phyloP scores from a whole-genome alignment of 53 echinoderm and acorn worm genomes.

The Hippasteria phrygiana region DNA sequence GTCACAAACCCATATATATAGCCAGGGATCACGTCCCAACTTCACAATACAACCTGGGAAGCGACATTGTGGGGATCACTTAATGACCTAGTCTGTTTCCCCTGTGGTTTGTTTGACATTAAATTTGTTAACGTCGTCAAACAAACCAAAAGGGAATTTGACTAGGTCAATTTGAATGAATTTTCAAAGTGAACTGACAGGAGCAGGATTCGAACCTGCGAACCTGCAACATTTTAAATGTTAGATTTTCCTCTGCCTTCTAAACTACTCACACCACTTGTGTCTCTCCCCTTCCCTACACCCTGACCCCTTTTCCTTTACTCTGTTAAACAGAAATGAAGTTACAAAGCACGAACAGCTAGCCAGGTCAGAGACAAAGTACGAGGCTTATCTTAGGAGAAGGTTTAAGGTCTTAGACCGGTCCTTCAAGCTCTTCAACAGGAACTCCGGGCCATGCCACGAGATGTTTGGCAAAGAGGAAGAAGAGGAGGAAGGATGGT shows the following conservation, averaged over 20 bases:
- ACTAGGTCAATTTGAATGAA: too few species aligned
- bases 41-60: too few species aligned
- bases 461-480: conserved; percentile 91
- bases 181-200: too few species aligned
- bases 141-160: too few species aligned
- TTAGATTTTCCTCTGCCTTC: background rate
- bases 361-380: conserved; percentile 77
- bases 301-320: background rate
- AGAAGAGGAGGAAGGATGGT: conserved; percentile 77
- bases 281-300: background rate
- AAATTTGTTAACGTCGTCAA: too few species aligned
- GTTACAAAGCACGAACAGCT: conserved; percentile 82
- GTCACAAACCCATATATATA: too few species aligned
- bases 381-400: conserved; percentile 62
- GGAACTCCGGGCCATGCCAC: conserved; percentile 86
- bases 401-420: conserved; percentile 65
- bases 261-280: background rate
- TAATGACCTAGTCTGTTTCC: too few species aligned
- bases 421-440: conserved; percentile 89
- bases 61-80: too few species aligned
- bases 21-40: too few species aligned
- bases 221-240: background rate
- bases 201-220: too few species aligned
- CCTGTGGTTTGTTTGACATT: too few species aligned
- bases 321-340: conserved; percentile 74